A percentile compares a stretch with the other conserved stretches of the same genome.
phyloP scores from a whole-genome alignment of 2,888 invertebrate species.

The Pseudeuparius sepicola region DNA sequence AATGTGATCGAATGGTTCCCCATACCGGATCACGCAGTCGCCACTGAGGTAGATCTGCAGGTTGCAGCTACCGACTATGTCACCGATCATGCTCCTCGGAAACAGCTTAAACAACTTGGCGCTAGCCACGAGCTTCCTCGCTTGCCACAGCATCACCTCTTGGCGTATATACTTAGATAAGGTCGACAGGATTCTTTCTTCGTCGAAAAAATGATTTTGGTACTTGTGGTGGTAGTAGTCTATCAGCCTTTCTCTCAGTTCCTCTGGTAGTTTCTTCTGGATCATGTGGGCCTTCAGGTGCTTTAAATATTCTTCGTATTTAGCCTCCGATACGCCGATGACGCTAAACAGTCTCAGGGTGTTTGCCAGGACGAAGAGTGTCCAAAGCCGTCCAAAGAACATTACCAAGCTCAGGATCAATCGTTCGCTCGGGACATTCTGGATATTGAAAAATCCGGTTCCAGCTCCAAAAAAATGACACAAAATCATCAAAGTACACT shows the following conservation, averaged over 20 bases:
- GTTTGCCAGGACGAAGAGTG: slow-evolving; percentile 25
- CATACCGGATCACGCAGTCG: no score
- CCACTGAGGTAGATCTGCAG: no score
- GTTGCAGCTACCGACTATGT: slow-evolving; percentile 37
- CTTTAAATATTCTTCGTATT: slow-evolving; percentile 41
- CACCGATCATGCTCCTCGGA: slow-evolving; percentile 34
- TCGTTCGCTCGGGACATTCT: slow-evolving; percentile 20
- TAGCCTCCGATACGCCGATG: slow-evolving; percentile 33
- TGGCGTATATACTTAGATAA: slow-evolving; percentile 34
- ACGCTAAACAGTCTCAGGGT: slow-evolving; percentile 28
- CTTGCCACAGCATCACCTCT: slow-evolving; percentile 40
- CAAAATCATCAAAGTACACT: slow-evolving; percentile 23
- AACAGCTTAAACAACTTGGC: slow-evolving; percentile 39
- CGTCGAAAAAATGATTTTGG: slow-evolving; percentile 44
- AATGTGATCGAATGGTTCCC: no score
- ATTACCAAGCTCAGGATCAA: slow-evolving; percentile 23
- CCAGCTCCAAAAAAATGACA: slow-evolving; percentile 30
- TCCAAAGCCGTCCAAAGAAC: slow-evolving; percentile 28
- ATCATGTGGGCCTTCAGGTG: slow-evolving; percentile 45
- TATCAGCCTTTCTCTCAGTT: slow-evolving; percentile 39
- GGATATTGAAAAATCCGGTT: slow-evolving; percentile 20
- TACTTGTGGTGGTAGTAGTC: slow-evolving; percentile 44
- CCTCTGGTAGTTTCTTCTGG: slow-evolving; percentile 42
- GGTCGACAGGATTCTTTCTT: slow-evolving; percentile 33
- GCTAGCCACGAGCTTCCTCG: slow-evolving; percentile 39